Percentiles rank a stretch among this genome's conserved stretches.
Evolutionary conservation across 1,140 invertebrate species (phyloP).

Genomic region (Microplitis mediator): DNA sequence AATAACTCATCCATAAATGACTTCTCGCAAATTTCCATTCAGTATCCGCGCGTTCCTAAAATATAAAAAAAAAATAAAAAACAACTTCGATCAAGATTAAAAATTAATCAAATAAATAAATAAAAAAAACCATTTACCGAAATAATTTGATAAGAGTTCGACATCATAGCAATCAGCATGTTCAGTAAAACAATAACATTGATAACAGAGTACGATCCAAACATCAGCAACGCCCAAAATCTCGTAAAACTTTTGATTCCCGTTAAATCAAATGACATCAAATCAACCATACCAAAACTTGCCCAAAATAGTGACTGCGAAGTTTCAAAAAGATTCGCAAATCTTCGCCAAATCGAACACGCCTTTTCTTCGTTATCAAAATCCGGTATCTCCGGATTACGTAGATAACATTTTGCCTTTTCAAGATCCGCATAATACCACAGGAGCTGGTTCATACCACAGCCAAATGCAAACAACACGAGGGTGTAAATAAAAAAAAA

Average conservation of each 20-base stretch:
- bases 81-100: not conserved
- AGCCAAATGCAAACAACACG: slow-evolving; percentile 88
- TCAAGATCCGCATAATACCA: slow-evolving; percentile 96
- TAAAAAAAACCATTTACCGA: slow-evolving; percentile 67
- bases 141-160: slow-evolving; percentile 91
- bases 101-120: not conserved
- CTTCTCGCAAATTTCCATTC: slow-evolving; percentile 94
- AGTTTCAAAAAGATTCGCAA: slow-evolving; percentile 90
- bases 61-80: slow-evolving; percentile 21
- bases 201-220: slow-evolving; percentile 88
- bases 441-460: slow-evolving; percentile 88
- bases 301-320: slow-evolving; percentile 95
- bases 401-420: slow-evolving; percentile 80
- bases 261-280: slow-evolving; percentile 83
- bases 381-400: slow-evolving; percentile 71
- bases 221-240: slow-evolving; percentile 87
- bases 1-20: slow-evolving; percentile 92
- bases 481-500: slow-evolving; percentile 93
- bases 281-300: slow-evolving; percentile 88
- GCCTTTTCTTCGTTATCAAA: slow-evolving; percentile 81
- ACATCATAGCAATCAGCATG: slow-evolving; percentile 97
- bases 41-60: slow-evolving; percentile 81
- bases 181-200: slow-evolving; percentile 92
- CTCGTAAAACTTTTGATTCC: slow-evolving; percentile 87
- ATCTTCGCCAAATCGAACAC: slow-evolving; percentile 84